A percentile compares a stretch with the other conserved stretches of the same genome.
These are phyloP conservation scores for Arizona elegans DNA, from an alignment of 2,113 vertebrate species.

Conservation along the genomic window DNA sequence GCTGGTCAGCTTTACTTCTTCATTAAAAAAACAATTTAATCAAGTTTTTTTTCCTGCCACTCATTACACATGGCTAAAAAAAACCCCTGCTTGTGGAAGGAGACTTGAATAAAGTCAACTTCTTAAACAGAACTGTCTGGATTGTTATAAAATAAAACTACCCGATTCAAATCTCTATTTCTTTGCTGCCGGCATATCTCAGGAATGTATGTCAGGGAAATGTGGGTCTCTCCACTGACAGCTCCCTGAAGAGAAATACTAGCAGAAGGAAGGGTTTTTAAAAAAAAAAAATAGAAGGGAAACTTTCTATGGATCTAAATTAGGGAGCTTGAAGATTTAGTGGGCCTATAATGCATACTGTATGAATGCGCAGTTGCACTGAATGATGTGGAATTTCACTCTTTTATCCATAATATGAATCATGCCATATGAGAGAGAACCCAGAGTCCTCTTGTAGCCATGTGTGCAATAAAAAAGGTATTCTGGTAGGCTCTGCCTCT, in stretches of 20 bases:
- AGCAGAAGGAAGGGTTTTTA: slow-evolving; percentile 55
- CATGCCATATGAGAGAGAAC: background rate
- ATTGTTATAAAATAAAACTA: slow-evolving; percentile 51
- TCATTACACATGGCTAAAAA: slow-evolving; percentile 9
- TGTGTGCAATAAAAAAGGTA: background rate
- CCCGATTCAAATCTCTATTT: slow-evolving; percentile 61
- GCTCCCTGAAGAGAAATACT: slow-evolving; percentile 55
- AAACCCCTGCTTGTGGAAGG: slow-evolving; percentile 31
- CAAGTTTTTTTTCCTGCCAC: slow-evolving; percentile 10
- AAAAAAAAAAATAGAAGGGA: slow-evolving; percentile 45
- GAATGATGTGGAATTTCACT: background rate
- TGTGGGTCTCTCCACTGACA: slow-evolving; percentile 62
- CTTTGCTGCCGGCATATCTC: slow-evolving; percentile 67
- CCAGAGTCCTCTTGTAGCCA: background rate
- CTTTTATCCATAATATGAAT: background rate
- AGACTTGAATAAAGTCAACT: slow-evolving; percentile 42
- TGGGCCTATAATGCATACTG: background rate
- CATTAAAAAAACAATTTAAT: slow-evolving; percentile 21
- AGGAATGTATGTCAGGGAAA: slow-evolving; percentile 62
- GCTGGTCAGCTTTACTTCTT: slow-evolving; percentile 17
- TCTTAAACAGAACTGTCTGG: slow-evolving; percentile 34
- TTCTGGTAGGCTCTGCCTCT: background rate
- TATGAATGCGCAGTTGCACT: slow-evolving; percentile 18
- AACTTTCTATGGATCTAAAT: slow-evolving; percentile 59
- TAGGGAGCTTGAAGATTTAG: slow-evolving; percentile 50